Base-by-base conservation (phyloP, 2,113 vertebrate species). In the Sylvietta virens region DNA sequence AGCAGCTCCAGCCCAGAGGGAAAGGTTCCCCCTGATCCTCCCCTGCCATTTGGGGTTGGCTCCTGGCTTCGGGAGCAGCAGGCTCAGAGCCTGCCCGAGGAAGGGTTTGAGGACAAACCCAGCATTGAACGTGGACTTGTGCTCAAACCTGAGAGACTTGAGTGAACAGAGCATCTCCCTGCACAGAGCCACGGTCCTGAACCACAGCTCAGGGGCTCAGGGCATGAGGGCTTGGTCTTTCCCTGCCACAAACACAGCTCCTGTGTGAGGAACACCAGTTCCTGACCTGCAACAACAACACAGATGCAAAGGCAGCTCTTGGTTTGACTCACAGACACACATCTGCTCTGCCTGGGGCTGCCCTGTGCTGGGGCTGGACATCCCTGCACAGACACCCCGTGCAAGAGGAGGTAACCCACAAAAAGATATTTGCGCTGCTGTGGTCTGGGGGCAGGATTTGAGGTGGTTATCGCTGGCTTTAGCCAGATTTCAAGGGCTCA, bases 361-460 rank as follows among this genome's bases (percentile, higher is more conserved):
- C 35, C 35, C 24, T 27, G 24, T 2, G 11, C 71, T 50, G 71
- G n/a, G 9, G 7, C 16, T 21, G 30, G 27, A 28, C 8, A 62
- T 3, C 13, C 35, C 69, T 18, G 11, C 35, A 40, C 10, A 5
- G 0, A 4, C 2, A 1, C 9, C n/a, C 48, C 11, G 14, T 20
- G 44, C 5, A 6, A 23, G 22, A 81, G 12, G 11, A 42, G 12
- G 16, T 14, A 22, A 65, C 10, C 12, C 58, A 19, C 50, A 47
- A 31, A 44, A 31, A 22, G 9, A 7, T 13, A 22, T 3, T 76
- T 64, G 13, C 11, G 31, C 31, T 44, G 5, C 45, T 58, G 13
- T 10, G 27, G 23, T 11, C 31, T n/a, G 19, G 9, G 20, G 9
- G 10, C 11, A 33, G 50, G 71, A 72, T 47, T 21, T 58, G 22